A percentile compares a stretch with the other conserved stretches of the same genome.
These are phyloP conservation scores for Antheraea yamamai DNA, from an alignment of 2,888 invertebrate species.

Conservation along the genomic window DNA sequence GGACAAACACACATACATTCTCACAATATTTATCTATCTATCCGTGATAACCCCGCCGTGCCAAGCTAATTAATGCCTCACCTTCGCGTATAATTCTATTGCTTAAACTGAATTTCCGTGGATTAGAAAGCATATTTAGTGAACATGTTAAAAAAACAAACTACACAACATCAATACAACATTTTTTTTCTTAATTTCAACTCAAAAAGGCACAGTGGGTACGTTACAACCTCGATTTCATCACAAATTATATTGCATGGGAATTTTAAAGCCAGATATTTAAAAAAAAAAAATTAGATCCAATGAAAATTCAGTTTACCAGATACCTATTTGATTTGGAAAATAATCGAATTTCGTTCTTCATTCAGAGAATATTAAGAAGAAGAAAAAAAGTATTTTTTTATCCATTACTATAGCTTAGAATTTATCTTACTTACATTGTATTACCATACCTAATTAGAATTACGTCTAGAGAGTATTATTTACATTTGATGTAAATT, in stretches of 20 bases:
- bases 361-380: no score
- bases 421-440: conserved; percentile 7
- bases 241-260: conserved; percentile 1
- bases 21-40: conserved; percentile 29
- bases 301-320: conserved; percentile 1
- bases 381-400: no score
- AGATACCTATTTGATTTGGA: neutral
- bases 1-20: conserved; percentile 26
- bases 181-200: conserved; percentile 10
- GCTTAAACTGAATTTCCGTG: neutral
- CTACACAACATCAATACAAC: neutral
- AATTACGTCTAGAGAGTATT: conserved; percentile 7
- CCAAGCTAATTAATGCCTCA: conserved; percentile 44
- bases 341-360: neutral
- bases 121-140: neutral
- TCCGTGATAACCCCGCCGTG: conserved; percentile 53
- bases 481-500: conserved; percentile 3
- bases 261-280: neutral
- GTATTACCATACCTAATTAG: neutral
- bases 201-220: neutral
- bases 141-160: neutral
- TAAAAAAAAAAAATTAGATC: neutral
- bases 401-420: neutral
- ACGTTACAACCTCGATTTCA: neutral
- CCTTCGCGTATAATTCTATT: neutral